Evolutionary conservation across 2,797 vertebrate genomes (phyloP).

Genomic region (Syngnathus acus): DNA sequence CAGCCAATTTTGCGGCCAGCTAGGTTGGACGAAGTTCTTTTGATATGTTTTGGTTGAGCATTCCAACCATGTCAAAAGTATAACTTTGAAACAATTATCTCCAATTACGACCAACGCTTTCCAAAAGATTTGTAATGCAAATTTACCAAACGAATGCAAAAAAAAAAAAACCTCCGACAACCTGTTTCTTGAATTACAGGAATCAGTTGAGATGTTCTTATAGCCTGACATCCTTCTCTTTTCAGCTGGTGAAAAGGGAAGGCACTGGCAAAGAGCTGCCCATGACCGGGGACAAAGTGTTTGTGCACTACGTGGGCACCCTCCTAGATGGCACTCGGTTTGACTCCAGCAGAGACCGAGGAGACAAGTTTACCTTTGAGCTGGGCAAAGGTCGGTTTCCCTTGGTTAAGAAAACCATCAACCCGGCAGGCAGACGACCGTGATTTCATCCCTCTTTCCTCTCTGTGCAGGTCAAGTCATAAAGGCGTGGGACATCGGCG

Average conservation of each 20-base stretch:
- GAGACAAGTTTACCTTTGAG: slow-evolving; percentile 90
- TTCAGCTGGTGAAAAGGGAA: slow-evolving; percentile 85
- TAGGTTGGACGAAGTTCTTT: too few relatives aligned
- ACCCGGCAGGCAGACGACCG: neutral
- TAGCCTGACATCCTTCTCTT: neutral
- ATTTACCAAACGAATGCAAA: too few relatives aligned
- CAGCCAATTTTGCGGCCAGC: too few relatives aligned
- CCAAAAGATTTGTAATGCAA: too few relatives aligned
- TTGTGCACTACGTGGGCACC: slow-evolving; percentile 91
- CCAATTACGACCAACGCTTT: too few relatives aligned
- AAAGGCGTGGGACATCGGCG: slow-evolving; percentile 93
- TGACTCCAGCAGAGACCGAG: slow-evolving; percentile 89
- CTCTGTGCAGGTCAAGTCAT: slow-evolving; percentile 84
- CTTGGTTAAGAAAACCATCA: slow-evolving; percentile 2
- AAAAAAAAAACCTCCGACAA: too few relatives aligned
- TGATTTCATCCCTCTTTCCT: slow-evolving; percentile 1
- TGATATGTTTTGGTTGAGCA: too few relatives aligned
- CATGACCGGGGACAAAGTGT: slow-evolving; percentile 93
- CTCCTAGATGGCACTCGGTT: slow-evolving; percentile 89
- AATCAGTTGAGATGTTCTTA: neutral
- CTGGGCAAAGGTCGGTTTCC: slow-evolving; percentile 85
- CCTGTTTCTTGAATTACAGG: too few relatives aligned
- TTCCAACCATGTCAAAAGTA: too few relatives aligned
- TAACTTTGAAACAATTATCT: too few relatives aligned
- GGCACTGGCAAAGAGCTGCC: slow-evolving; percentile 80